phyloP scores from a whole-genome alignment of 1,140 invertebrate species.

The Lanistes nyassanus region DNA sequence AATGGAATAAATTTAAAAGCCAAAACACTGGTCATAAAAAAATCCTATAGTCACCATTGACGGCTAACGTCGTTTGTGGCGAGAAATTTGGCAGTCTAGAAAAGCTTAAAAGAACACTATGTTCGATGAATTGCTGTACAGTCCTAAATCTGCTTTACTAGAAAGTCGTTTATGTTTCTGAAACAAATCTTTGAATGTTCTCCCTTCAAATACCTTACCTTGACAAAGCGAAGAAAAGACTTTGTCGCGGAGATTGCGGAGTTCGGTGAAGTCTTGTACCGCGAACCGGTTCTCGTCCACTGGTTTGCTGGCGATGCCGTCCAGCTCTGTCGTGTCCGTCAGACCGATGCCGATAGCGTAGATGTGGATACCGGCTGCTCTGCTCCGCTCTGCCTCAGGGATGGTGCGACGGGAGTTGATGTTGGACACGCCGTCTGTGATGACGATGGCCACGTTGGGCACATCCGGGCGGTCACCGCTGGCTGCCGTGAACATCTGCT shows the following conservation, averaged over 20 bases:
- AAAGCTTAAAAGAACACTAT: too few species aligned
- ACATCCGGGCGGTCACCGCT: slow-evolving; percentile 54
- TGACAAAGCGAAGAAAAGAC: slow-evolving; percentile 47
- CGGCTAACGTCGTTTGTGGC: too few species aligned
- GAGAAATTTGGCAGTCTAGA: too few species aligned
- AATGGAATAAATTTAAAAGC: too few species aligned
- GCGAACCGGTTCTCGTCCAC: slow-evolving; percentile 39
- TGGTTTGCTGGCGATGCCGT: slow-evolving; percentile 42
- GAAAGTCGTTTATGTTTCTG: too few species aligned
- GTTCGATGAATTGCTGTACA: too few species aligned
- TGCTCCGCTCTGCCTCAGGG: slow-evolving; percentile 45
- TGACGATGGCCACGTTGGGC: slow-evolving; percentile 46
- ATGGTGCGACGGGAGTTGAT: slow-evolving; percentile 53
- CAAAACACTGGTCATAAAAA: too few species aligned
- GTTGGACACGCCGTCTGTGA: slow-evolving; percentile 61
- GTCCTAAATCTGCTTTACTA: too few species aligned
- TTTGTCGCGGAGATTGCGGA: slow-evolving; percentile 38
- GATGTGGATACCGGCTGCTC: slow-evolving; percentile 44
- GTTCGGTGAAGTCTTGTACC: slow-evolving; percentile 48
- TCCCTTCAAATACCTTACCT: too few species aligned
- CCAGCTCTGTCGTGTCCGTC: slow-evolving; percentile 44
- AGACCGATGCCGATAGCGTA: slow-evolving; percentile 55
- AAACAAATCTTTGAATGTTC: too few species aligned
- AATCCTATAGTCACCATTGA: too few species aligned
- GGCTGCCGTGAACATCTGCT: slow-evolving; percentile 40